Evolutionary conservation across 1,140 invertebrate genomes (phyloP).

Genomic region (Lucilia cuprina): DNA sequence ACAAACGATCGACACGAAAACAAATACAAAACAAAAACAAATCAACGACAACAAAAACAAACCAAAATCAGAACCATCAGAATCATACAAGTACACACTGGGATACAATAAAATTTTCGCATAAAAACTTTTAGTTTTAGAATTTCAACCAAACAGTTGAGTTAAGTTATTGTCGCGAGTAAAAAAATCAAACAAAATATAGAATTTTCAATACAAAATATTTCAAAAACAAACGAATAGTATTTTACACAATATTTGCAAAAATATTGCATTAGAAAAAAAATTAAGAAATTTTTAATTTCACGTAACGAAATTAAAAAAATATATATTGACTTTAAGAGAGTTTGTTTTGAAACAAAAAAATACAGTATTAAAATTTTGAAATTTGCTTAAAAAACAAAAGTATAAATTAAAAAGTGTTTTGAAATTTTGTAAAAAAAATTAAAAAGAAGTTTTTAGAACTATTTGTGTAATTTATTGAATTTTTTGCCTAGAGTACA

Average conservation of each 20-base stretch:
- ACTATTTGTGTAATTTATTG: background rate
- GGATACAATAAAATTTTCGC: constrained; percentile 24
- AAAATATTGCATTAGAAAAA: background rate
- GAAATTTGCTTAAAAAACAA: background rate
- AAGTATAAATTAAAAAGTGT: background rate
- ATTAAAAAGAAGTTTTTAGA: background rate
- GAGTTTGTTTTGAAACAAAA: background rate
- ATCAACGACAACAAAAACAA: background rate
- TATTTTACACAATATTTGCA: background rate
- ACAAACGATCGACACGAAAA: background rate
- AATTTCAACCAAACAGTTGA: constrained; percentile 29
- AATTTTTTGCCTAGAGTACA: background rate
- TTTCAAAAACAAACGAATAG: background rate
- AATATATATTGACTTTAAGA: background rate
- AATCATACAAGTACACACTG: background rate
- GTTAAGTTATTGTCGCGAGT: constrained; percentile 4
- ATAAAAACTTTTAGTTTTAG: constrained; percentile 35
- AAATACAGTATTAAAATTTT: background rate
- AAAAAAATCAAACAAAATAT: background rate
- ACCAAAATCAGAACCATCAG: background rate
- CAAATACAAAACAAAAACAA: background rate
- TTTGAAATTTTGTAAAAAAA: background rate
- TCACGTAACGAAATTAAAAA: constrained; percentile 20
- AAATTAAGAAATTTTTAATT: constrained; percentile 8
- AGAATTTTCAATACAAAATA: background rate